Conservation (phyloP, 2,888 invertebrate species). For the Strigamia crassipes region DNA sequence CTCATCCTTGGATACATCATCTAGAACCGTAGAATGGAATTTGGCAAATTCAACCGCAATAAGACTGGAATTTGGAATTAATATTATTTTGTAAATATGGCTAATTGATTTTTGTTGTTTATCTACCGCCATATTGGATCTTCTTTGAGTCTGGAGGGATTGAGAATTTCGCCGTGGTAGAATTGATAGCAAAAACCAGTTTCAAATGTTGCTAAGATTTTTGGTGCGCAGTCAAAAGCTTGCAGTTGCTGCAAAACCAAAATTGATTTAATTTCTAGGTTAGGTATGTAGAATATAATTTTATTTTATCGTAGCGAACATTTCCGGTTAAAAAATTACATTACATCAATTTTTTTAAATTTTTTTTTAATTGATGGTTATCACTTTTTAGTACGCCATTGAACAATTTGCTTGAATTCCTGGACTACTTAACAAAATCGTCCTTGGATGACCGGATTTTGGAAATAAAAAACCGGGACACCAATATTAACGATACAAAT, state of each 20-base stretch:
- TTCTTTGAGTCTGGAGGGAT: neutral
- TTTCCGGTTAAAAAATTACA: too few species aligned
- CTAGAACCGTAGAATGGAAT: neutral
- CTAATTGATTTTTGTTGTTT: neutral
- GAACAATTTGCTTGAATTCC: too few species aligned
- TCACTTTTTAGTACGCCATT: too few species aligned
- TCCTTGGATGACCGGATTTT: too few species aligned
- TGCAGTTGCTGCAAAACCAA: neutral
- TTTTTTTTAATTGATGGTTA: too few species aligned
- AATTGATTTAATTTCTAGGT: neutral
- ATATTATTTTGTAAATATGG: neutral
- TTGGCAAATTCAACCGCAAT: neutral
- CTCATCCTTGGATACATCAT: neutral
- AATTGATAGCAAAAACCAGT: conserved; percentile 18
- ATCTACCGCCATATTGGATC: neutral
- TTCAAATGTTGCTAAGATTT: conserved; percentile 2
- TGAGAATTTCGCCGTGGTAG: neutral
- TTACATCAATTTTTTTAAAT: too few species aligned
- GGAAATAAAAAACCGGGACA: too few species aligned
- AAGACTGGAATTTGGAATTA: neutral
- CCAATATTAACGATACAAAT: too few species aligned
- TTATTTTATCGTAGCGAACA: too few species aligned
- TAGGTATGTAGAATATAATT: too few species aligned
- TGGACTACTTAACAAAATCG: too few species aligned
- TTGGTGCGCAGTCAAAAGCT: neutral